Conservation (phyloP, 2,888 invertebrate species). For the Ophion costatus region DNA sequence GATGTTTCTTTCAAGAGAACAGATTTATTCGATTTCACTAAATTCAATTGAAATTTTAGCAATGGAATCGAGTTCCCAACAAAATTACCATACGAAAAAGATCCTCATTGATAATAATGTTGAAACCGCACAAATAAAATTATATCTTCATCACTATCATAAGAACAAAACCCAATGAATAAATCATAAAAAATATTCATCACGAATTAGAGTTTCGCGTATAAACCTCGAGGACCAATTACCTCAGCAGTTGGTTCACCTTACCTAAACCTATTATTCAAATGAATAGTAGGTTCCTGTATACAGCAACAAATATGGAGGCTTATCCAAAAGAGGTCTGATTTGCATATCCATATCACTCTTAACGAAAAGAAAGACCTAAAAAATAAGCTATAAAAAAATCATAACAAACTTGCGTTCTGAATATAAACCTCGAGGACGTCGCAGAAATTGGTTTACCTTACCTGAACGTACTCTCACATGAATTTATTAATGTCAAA, state of each 20-base stretch:
- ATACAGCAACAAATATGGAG: too few species aligned
- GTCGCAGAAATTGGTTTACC: neutral
- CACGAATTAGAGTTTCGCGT: neutral
- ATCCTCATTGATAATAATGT: neutral
- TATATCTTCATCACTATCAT: neutral
- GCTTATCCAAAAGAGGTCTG: too few species aligned
- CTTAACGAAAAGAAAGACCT: neutral
- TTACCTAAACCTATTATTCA: neutral
- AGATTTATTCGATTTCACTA: too few species aligned
- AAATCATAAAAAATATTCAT: neutral
- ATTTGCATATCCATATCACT: too few species aligned
- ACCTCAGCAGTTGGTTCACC: neutral
- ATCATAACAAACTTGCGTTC: neutral
- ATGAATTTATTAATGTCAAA: neutral
- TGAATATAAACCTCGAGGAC: neutral
- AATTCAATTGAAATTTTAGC: too few species aligned
- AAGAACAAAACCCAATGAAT: neutral
- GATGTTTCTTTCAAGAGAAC: too few species aligned
- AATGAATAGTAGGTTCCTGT: neutral
- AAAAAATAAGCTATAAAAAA: neutral
- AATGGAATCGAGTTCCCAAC: too few species aligned
- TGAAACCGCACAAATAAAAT: too few species aligned
- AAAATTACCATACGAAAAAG: neutral
- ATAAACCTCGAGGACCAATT: neutral
- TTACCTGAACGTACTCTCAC: neutral